These are phyloP conservation scores for Falco columbarius DNA, from an alignment of 2,797 vertebrate genomes.

Conservation along the genomic window DNA sequence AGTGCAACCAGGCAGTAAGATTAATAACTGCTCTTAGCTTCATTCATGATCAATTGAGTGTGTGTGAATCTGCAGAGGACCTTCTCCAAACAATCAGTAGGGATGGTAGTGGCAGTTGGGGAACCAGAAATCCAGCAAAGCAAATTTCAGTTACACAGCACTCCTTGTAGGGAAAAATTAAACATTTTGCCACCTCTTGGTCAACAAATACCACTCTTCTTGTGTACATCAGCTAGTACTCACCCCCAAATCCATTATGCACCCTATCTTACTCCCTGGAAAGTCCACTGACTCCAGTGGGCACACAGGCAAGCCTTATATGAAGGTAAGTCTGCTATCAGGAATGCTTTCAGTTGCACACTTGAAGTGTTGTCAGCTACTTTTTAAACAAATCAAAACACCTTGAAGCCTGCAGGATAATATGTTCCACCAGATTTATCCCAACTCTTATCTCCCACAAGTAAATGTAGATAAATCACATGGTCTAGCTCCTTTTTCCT, in stretches of 20 bases:
- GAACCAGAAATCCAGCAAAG: constrained; percentile 9
- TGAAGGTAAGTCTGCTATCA: background rate
- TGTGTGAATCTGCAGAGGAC: constrained; percentile 30
- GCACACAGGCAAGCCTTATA: background rate
- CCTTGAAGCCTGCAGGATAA: background rate
- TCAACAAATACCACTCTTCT: background rate
- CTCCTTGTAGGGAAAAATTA: background rate
- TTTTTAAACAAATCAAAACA: constrained; percentile 6
- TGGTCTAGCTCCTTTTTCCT: background rate
- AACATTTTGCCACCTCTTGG: background rate
- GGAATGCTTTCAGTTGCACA: background rate
- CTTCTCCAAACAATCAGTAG: constrained; percentile 48
- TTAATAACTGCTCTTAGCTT: constrained; percentile 66
- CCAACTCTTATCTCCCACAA: background rate
- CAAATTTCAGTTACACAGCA: background rate
- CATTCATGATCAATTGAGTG: constrained; percentile 65
- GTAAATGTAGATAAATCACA: background rate
- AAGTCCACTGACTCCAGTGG: background rate
- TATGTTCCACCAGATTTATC: background rate
- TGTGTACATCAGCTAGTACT: background rate
- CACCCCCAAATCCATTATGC: background rate
- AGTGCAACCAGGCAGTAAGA: constrained; percentile 70
- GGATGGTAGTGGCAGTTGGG: background rate
- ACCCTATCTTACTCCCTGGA: background rate
- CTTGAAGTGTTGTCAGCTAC: background rate